Evolutionary conservation across 2,797 vertebrate genomes (phyloP), one percentile per base, ranked within the genome.

Genomic region (Selene dorsalis): DNA sequence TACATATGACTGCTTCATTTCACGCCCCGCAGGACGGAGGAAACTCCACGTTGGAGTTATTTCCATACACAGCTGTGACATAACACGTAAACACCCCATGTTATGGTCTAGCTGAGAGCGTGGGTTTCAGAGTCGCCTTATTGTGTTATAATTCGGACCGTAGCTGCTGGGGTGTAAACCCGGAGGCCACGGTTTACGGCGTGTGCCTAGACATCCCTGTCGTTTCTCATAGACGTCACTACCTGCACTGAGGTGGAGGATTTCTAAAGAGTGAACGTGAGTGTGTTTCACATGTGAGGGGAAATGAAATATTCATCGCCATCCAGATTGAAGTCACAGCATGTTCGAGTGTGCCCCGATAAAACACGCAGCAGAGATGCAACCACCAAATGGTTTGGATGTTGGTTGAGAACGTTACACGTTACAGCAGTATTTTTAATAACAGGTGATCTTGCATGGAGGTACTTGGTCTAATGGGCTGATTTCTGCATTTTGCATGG

Each of bases 291-390:
- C 71, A 76, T 84, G 75, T 67, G 72, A 83, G 56, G 56, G 17
- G 52, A 57, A 53, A 83, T 92, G 0, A 91, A 92, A 87, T 90
- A 88, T 92, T 91, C 1, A 91, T 85, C 1, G 4, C 2, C 2
- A 52, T 35, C 6, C 60, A 84, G 77, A 89, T 13, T 80, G 75
- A 85, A 63, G 35, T 73, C 67, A 13, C 14, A 22, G 48, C 53
- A 58, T 73, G 58, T 57, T 55, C 50, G 75, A 82, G 39, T 61
- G 71, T 3, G 18, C 45, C 67, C 64, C 1, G n/a, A 77, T 85
- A 68, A 35, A 35, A 70, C 59, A 80, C 2, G 24, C 74, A 75
- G 56, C 43, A 45, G 50, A 63, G 48, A 28, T 58, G 1, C 52
- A 68, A 83, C 22, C 61, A 35, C 35, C 35, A 30, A 60, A 50